Conservation (phyloP, 2,113 vertebrate species). For the Halcyon malimbica region DNA sequence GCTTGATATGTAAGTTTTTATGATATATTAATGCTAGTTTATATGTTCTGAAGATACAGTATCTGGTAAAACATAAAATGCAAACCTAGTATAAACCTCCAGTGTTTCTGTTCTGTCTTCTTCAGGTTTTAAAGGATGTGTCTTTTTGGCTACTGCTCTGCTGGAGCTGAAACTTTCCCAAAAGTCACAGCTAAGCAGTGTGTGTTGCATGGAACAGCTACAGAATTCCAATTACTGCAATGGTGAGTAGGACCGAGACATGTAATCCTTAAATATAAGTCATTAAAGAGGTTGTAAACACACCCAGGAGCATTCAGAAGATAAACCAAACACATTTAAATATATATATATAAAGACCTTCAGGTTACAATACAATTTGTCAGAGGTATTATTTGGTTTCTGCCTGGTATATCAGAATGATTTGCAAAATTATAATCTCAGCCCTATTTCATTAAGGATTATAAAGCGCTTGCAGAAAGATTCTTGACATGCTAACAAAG, state of each 20-base stretch:
- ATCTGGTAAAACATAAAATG: background rate
- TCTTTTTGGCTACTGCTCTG: conserved; percentile 46
- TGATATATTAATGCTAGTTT: background rate
- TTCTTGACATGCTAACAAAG: background rate
- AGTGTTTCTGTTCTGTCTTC: conserved; percentile 49
- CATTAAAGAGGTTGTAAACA: conserved; percentile 23
- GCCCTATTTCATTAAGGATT: background rate
- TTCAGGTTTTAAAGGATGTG: conserved; percentile 46
- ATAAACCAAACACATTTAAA: background rate
- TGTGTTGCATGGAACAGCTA: conserved; percentile 43
- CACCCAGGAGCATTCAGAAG: background rate
- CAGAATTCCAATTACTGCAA: conserved; percentile 64
- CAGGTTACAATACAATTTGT: background rate
- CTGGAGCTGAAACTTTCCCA: conserved; percentile 55
- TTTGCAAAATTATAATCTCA: background rate
- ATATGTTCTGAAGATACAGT: background rate
- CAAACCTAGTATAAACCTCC: background rate
- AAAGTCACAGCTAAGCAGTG: conserved; percentile 51
- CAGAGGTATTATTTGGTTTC: background rate
- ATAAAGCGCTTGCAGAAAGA: background rate
- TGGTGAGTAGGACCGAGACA: conserved; percentile 26
- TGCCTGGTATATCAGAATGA: background rate
- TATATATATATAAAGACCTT: conserved; percentile 1
- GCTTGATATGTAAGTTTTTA: background rate
- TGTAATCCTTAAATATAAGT: conserved; percentile 57